These are phyloP conservation scores for Vanacampus margaritifer DNA, from an alignment of 2,113 vertebrate genomes.

Conservation along the genomic window DNA sequence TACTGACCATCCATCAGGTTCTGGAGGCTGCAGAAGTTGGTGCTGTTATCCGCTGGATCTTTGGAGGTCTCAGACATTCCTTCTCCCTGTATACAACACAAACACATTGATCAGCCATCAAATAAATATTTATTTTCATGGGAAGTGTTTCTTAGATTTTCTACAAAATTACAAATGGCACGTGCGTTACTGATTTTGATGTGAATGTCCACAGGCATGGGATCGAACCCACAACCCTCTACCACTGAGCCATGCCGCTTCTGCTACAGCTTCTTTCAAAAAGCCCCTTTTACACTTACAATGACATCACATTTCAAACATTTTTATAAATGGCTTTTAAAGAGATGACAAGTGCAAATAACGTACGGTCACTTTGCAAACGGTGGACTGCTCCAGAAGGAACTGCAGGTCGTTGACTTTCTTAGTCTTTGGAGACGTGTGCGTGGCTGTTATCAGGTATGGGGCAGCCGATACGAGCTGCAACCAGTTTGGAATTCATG, in stretches of 20 bases:
- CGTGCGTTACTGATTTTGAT: too few relatives aligned
- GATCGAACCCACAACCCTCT: too few relatives aligned
- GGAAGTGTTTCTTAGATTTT: too few relatives aligned
- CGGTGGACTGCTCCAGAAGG: slow-evolving; percentile 40
- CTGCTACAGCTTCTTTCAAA: too few relatives aligned
- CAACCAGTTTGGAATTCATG: slow-evolving; percentile 6
- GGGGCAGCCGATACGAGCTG: slow-evolving; percentile 47
- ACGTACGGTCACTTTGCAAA: slow-evolving; percentile 54
- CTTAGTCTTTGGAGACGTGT: slow-evolving; percentile 48
- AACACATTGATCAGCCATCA: not conserved
- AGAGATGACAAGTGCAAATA: not conserved
- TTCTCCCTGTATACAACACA: slow-evolving; percentile 28
- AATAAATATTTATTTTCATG: not conserved
- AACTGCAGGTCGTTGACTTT: slow-evolving; percentile 48
- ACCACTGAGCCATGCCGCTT: too few relatives aligned
- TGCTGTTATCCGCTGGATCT: slow-evolving; percentile 34
- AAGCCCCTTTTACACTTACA: too few relatives aligned
- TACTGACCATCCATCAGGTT: slow-evolving; percentile 51
- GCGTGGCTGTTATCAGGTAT: slow-evolving; percentile 40
- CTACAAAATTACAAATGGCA: too few relatives aligned
- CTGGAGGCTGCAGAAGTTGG: slow-evolving; percentile 60
- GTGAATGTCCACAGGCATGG: too few relatives aligned
- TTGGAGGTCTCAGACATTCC: slow-evolving; percentile 18
- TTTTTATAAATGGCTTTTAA: too few relatives aligned
- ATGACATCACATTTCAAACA: too few relatives aligned